Conservation (phyloP, 2,888 invertebrate species). For the Odontocerum albicorne region DNA sequence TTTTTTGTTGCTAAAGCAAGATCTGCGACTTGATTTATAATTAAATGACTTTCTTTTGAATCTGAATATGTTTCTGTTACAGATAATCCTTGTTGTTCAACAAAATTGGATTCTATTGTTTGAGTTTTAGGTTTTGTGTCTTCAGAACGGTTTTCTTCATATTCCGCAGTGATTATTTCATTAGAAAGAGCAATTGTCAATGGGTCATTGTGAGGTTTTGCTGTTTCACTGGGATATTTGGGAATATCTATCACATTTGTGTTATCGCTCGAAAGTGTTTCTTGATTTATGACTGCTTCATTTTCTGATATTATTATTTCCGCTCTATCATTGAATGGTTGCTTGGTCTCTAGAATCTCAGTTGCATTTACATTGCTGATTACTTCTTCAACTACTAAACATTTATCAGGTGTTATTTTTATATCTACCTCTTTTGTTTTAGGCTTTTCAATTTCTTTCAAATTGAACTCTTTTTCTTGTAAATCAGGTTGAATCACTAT, state of each 20-base stretch:
- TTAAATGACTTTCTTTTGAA: conserved; percentile 54
- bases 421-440: conserved; percentile 44
- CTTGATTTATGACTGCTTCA: conserved; percentile 60
- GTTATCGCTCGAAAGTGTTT: conserved; percentile 56
- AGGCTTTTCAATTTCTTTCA: conserved; percentile 41
- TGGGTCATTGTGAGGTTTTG: conserved; percentile 51
- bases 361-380: conserved; percentile 51
- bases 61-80: conserved; percentile 58
- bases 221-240: conserved; percentile 43
- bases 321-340: conserved; percentile 44
- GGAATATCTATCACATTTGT: conserved; percentile 49
- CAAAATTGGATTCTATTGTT: conserved; percentile 48
- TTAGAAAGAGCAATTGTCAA: conserved; percentile 60
- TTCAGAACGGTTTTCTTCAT: conserved; percentile 53
- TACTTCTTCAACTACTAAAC: conserved; percentile 57
- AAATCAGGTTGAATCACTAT: conserved; percentile 49
- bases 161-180: conserved; percentile 60
- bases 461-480: conserved; percentile 50
- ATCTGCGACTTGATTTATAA: conserved; percentile 45
- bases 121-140: conserved; percentile 48
- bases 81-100: conserved; percentile 54
- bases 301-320: conserved; percentile 49
- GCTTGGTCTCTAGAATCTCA: conserved; percentile 40
- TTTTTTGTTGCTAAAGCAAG: conserved; percentile 45
- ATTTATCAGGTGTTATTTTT: conserved; percentile 44